Percentiles rank a stretch among this genome's conserved stretches.
Conservation (phyloP, 2,888 invertebrate genomes). For the Agrilus biguttatus region DNA sequence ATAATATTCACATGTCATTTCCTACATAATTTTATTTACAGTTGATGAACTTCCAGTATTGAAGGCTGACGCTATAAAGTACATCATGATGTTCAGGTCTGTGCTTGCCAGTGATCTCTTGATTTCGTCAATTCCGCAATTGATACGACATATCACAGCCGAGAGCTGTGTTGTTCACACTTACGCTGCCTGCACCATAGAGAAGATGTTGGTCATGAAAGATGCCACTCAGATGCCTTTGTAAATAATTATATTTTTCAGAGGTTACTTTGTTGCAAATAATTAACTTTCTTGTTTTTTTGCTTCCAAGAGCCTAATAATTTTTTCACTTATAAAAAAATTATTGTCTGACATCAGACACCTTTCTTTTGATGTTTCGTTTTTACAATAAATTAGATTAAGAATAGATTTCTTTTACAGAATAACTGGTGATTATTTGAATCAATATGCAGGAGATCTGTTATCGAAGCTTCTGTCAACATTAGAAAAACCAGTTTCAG, state of each 20-base stretch:
- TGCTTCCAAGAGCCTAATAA: neutral
- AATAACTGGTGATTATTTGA: slow-evolving; percentile 45
- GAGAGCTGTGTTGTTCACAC: slow-evolving; percentile 82
- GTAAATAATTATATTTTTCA: slow-evolving; percentile 28
- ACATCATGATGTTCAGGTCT: slow-evolving; percentile 88
- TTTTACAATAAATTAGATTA: neutral
- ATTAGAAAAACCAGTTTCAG: slow-evolving; percentile 56
- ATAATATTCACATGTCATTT: neutral
- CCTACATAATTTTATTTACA: slow-evolving; percentile 30
- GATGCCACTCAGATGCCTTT: slow-evolving; percentile 37
- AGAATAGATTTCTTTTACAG: slow-evolving; percentile 25
- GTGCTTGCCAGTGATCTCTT: slow-evolving; percentile 71
- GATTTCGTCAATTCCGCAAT: slow-evolving; percentile 56
- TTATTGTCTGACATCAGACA: neutral
- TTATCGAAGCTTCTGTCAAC: slow-evolving; percentile 63
- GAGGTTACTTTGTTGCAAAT: neutral
- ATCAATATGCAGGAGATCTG: slow-evolving; percentile 52
- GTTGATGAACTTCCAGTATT: slow-evolving; percentile 80
- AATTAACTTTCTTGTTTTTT: neutral
- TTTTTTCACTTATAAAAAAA: neutral
- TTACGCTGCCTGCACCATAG: slow-evolving; percentile 86
- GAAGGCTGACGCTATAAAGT: slow-evolving; percentile 93
- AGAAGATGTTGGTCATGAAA: slow-evolving; percentile 71
- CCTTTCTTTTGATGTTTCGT: neutral
- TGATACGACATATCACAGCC: slow-evolving; percentile 63